Evolutionary conservation across 2,888 invertebrate species (phyloP), one percentile per base, ranked within the genome.

Genomic region (Tetanocera ferruginea): DNA sequence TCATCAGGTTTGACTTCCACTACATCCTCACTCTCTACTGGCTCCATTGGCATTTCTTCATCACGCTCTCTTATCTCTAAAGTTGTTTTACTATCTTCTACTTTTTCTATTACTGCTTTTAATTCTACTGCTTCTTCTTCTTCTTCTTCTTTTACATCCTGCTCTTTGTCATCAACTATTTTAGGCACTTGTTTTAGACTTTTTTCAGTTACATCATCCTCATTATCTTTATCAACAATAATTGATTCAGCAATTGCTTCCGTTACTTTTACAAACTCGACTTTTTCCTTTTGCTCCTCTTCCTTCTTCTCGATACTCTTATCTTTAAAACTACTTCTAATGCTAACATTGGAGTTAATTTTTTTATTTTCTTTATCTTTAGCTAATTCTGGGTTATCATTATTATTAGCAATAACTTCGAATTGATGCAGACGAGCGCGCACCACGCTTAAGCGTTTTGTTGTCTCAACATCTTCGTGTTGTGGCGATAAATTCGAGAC

Each of bases 401-500:
- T 79, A 76, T 81, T 77, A 82, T 82, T 84, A 79, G 83, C 82
- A 83, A 84, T 84, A 84, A 82, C 84, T 84, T 87, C 86, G 82
- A 86, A 85, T 84, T 86, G 86, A 84, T 86, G 85, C 83, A 86
- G 83, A 82, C 86, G 85, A 82, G 84, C 84, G 83, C 85, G 84
- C 82, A 85, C 86, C 83, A 86, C 84, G 85, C 83, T 86, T 80
- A 84, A 81, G 77, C 83, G 83, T 81, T 85, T 83, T 52, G 82
- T 82, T 76, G 82, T 83, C 57, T 82, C 82, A 28, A 78, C 81
- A 77, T 84, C 83, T 66, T 82, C 83, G 82, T 69, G 78, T 43
- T 6, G n/a, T 31, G 51, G 72, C 11, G 34, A n/a, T 25, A 51
- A 34, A 67, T 70, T 78, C 74, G 19, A 78, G 78, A 17, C 31